Evolutionary conservation across 2,888 invertebrate species (phyloP).

Genomic region (Acanthosoma haemorrhoidale): DNA sequence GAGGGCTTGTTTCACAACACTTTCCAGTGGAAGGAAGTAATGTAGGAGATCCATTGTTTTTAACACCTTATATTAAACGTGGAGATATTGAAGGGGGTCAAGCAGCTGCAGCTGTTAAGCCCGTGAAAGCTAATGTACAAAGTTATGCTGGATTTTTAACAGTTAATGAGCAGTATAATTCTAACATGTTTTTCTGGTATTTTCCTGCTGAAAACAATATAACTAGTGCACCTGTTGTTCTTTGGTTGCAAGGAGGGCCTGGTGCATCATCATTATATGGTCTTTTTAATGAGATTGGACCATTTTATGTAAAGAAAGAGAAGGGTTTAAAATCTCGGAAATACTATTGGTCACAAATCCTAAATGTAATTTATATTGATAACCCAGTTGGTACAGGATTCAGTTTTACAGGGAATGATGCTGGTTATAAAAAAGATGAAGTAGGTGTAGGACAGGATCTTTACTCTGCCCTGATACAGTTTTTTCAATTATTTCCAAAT

Average conservation of each 20-base stretch:
- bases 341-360: conserved; percentile 73
- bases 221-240: conserved; percentile 55
- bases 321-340: conserved; percentile 57
- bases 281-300: conserved; percentile 79
- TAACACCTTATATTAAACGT: conserved; percentile 60
- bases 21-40: not conserved
- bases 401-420: conserved; percentile 73
- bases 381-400: conserved; percentile 91
- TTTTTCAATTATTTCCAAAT: conserved; percentile 77
- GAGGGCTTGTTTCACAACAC: not conserved
- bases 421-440: conserved; percentile 74
- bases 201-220: conserved; percentile 50
- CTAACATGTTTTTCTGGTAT: conserved; percentile 53
- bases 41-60: conserved; percentile 60
- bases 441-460: conserved; percentile 74
- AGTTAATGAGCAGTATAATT: conserved; percentile 52
- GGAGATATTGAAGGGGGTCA: conserved; percentile 50
- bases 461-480: conserved; percentile 69
- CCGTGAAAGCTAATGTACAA: conserved; percentile 45
- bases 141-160: conserved; percentile 62
- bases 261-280: conserved; percentile 75
- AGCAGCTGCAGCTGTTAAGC: conserved; percentile 33
- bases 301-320: conserved; percentile 48
- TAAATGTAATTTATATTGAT: conserved; percentile 81
- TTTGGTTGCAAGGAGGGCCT: conserved; percentile 85